Conservation (phyloP, 2,113 vertebrate species). For the Todiramphus saurophagus region DNA sequence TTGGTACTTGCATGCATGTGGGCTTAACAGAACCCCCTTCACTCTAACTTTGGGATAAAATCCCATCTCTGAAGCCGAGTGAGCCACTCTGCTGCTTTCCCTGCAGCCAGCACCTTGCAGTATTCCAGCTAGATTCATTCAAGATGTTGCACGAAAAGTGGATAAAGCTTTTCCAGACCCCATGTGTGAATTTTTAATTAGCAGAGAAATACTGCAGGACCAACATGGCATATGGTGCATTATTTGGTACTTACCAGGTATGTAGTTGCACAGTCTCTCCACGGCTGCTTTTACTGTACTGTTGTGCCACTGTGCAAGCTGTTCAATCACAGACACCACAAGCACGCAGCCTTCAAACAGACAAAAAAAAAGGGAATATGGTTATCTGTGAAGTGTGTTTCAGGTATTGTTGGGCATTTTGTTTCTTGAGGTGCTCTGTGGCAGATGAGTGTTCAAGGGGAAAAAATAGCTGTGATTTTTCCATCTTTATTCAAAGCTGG, state of each 20-base stretch:
- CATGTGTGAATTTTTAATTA: neutral
- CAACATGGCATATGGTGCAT: neutral
- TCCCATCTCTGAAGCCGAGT: neutral
- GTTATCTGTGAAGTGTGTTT: neutral
- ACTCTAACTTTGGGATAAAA: neutral
- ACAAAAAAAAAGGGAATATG: neutral
- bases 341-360: conserved; percentile 73
- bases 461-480: neutral
- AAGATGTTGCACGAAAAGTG: neutral
- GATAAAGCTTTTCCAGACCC: neutral
- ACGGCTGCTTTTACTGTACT: conserved; percentile 52
- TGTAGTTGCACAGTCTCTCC: conserved; percentile 76
- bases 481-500: neutral
- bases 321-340: conserved; percentile 72
- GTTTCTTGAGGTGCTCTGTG: neutral
- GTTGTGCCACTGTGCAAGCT: conserved; percentile 78
- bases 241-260: conserved; percentile 72
- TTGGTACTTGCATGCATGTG: neutral
- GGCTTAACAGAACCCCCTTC: neutral
- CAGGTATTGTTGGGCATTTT: neutral
- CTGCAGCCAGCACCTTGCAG: neutral
- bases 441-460: neutral
- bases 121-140: neutral
- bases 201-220: neutral
- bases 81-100: neutral